phyloP scores from a whole-genome alignment of 2,113 vertebrate genomes.

The Thryonomys swinderianus region DNA sequence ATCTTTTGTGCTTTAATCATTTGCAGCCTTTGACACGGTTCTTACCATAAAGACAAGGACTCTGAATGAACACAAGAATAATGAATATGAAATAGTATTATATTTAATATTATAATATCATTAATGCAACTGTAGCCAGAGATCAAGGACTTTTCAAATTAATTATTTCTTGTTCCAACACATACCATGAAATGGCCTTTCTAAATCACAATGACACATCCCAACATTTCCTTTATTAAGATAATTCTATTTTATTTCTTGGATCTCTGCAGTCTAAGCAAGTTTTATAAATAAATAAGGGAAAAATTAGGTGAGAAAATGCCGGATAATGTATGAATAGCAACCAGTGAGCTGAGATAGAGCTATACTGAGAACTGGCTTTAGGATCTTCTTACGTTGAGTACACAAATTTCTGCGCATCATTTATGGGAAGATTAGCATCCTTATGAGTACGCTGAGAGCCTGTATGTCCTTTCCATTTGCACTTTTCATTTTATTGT shows the following conservation, averaged over 20 bases:
- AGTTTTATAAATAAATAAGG: slow-evolving; percentile 73
- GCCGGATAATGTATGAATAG: background rate
- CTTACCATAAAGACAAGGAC: slow-evolving; percentile 41
- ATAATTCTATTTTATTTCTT: slow-evolving; percentile 77
- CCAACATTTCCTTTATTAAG: slow-evolving; percentile 65
- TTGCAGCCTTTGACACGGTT: background rate
- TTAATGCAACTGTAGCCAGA: slow-evolving; percentile 59
- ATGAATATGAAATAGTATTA: slow-evolving; percentile 74
- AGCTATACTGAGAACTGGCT: background rate
- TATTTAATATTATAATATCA: slow-evolving; percentile 71
- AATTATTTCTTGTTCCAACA: slow-evolving; percentile 75
- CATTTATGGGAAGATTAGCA: background rate
- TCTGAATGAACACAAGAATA: slow-evolving; percentile 51
- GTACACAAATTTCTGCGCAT: background rate
- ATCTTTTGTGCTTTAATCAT: slow-evolving; percentile 69
- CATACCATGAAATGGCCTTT: slow-evolving; percentile 67
- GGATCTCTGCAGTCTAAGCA: slow-evolving; percentile 37
- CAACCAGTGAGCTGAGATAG: background rate
- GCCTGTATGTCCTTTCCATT: background rate
- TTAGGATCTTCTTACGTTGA: background rate
- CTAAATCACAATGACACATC: slow-evolving; percentile 68
- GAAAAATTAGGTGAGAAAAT: slow-evolving; percentile 7
- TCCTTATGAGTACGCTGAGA: background rate
- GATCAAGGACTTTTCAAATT: slow-evolving; percentile 75
- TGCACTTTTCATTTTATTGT: slow-evolving; percentile 31